Evolutionary conservation across 1,140 invertebrate genomes (phyloP), one percentile per base, ranked within the genome.

Genomic region (Drosophila biarmipes): DNA sequence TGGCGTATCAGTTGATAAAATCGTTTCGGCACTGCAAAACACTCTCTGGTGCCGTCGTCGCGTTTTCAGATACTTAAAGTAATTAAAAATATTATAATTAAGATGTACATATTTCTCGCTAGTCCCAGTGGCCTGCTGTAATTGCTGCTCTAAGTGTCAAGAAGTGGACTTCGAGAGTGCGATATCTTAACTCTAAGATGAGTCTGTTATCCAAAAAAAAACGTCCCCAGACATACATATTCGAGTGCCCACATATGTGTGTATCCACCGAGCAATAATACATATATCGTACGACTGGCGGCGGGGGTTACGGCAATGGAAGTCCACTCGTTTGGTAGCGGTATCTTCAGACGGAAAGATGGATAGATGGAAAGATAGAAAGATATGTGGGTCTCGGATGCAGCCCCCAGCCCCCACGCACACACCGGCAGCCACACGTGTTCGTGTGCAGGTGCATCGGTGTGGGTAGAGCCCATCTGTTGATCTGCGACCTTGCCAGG

Each of bases 51-150:
- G 55, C 48, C 48, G 31, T 45, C 75, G 54, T 58, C 52, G 48
- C 61, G 49, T 75, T 42, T 75, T 58, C 55, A 54, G 73, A 55
- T 87, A 81, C 82, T 86, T 81, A 72, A 81, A 87, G 82, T 87
- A 86, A 86, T 87, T 86, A 78, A 63, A 75, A 74, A 52, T 49
- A 29, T 48, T 49, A 17, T 19, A 19, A 12, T 43, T 8, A 17
- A 31, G 42, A 42, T 58, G 54, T 56, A 12, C 40, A 55, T 27
- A 45, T 24, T 7, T 31, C 37, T 21, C 0, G 21, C 24, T 27
- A 2, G 21, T 12, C 37, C 34, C 8, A 14, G 6, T 8, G 19
- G 6, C 7, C 12, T 34, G 29, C 17, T 27, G 4, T 27, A 27
- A 24, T 14, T 27, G 21, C 1, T 24, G 43, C n/a, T 42, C 17